Evolutionary conservation across 2,888 invertebrate species (phyloP).

Genomic region (Rotaria socialis): DNA sequence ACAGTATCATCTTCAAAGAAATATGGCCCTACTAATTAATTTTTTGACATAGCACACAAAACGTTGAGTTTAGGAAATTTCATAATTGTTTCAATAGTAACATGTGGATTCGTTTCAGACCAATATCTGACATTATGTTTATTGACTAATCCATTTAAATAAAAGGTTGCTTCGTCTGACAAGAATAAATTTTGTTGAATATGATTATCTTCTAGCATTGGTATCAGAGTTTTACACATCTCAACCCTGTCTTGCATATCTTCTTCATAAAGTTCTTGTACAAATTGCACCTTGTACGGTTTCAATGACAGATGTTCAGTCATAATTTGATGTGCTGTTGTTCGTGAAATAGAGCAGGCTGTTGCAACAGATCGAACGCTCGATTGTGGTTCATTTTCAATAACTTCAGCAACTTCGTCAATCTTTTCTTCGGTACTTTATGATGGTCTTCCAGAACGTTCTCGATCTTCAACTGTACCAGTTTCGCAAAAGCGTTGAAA

Average conservation of each 20-base stretch:
- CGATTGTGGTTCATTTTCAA: too few species aligned
- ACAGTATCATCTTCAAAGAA: not conserved
- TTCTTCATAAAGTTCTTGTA: not conserved
- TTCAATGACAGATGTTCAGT: not conserved
- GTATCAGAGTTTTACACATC: not conserved
- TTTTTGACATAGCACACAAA: not conserved
- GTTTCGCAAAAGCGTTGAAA: not conserved
- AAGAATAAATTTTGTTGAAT: not conserved
- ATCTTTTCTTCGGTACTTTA: too few species aligned
- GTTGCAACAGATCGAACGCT: not conserved
- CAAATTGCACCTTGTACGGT: not conserved
- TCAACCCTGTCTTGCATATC: not conserved
- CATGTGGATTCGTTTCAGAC: not conserved
- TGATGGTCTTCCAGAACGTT: not conserved
- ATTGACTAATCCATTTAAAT: too few species aligned
- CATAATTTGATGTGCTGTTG: not conserved
- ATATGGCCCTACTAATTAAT: not conserved
- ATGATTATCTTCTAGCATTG: not conserved
- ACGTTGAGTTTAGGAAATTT: not conserved
- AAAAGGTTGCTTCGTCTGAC: not conserved
- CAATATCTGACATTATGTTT: too few species aligned
- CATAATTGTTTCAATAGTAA: not conserved
- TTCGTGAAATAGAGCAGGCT: not conserved
- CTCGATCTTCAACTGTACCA: not conserved
- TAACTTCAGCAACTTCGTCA: too few species aligned